Evolutionary conservation across 1,140 invertebrate species (phyloP), one percentile per base, ranked within the genome.

Genomic region (Portunus trituberculatus): DNA sequence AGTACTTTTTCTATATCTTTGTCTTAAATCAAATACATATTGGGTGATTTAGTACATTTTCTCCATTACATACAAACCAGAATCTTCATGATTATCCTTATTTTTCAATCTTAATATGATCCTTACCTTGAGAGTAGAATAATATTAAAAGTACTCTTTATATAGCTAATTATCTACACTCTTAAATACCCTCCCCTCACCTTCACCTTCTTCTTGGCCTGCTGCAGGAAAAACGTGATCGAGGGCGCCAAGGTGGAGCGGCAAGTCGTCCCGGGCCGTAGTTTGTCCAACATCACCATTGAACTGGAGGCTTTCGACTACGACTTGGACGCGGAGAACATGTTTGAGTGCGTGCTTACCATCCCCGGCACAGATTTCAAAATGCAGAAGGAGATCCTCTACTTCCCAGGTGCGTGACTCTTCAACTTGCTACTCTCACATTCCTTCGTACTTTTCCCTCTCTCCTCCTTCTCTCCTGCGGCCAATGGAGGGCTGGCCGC

Each of bases 291-390:
- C 94, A 90, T 96, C 84, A 93, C 83, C 59, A 83, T 96, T 46
- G 91, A 95, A 0, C 84, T 92, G 14, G 88, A 95, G 45, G 94
- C 93, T 29, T 86, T 93, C 48, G 93, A 96, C 92, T 82, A 86
- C 86, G 95, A 96, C 45, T 76, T 96, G 1, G 93, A 92, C 59
- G 89, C 91, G 16, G 93, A 95, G 91, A 96, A 93, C 12, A 90
- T 94, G 88, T 96, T 96, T 76, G 94, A 94, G 46, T 96, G 95
- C 88, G 93, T 93, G 12, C 83, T 96, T 12, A 95, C 83, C 46
- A 96, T 96, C 59, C 95, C 95, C 25, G 93, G 91, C 10, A 96
- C 93, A 7, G 92, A 96, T 1, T 96, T 95, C 39, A 39, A 93
- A n/a, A 84, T 95, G 8, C 83, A 90, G 12, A 94, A 96, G 45